phyloP scores from a whole-genome alignment of 2,797 vertebrate species.

The Sebastes steindachneri region DNA sequence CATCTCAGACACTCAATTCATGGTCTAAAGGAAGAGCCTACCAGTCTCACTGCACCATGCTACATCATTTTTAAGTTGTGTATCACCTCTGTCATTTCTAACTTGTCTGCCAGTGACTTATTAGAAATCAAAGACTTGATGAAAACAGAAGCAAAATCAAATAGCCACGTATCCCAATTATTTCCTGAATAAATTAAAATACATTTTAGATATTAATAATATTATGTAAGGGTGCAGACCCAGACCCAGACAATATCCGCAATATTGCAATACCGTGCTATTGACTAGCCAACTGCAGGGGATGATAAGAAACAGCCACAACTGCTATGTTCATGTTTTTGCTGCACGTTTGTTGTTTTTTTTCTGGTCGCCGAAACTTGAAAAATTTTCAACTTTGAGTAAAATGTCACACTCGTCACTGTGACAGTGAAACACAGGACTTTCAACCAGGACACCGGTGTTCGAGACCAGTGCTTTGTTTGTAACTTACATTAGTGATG shows the following conservation, averaged over 20 bases:
- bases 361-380: no score
- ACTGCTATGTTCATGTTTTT: no score
- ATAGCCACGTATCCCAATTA: not conserved
- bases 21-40: not conserved
- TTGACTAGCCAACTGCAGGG: no score
- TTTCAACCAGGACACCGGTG: no score
- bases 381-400: no score
- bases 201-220: not conserved
- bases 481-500: no score
- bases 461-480: no score
- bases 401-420: no score
- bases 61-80: not conserved
- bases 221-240: not conserved
- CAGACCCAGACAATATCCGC: no score
- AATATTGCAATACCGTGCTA: no score
- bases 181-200: not conserved
- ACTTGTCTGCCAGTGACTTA: not conserved
- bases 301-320: no score
- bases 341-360: accelerated
- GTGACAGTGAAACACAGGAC: no score
- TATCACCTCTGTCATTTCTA: not conserved
- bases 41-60: not conserved
- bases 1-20: not conserved
- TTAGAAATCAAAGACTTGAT: not conserved
- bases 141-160: not conserved